Conservation (phyloP, 1,140 invertebrate genomes). For the Tetraneura akinire region DNA sequence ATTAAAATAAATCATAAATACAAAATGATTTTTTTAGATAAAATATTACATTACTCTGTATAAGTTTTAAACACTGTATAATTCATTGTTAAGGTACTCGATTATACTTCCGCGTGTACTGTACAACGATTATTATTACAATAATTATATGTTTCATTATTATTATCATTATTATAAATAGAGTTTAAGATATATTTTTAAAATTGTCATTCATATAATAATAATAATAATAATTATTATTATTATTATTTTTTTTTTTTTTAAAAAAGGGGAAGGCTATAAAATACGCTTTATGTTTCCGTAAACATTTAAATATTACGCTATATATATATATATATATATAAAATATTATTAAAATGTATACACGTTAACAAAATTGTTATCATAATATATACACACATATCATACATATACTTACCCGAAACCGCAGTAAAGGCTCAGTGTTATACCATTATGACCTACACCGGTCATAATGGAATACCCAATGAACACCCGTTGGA, state of each 20-base stretch:
- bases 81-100: constrained; percentile 5
- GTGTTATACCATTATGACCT: too few species aligned
- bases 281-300: constrained; percentile 44
- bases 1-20: too few species aligned
- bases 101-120: background rate
- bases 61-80: background rate
- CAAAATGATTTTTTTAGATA: background rate
- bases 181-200: background rate
- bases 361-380: constrained; percentile 7
- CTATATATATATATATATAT: too few species aligned
- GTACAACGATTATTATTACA: constrained; percentile 5
- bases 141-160: too few species aligned
- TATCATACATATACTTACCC: too few species aligned
- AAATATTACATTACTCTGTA: constrained; percentile 13
- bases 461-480: too few species aligned
- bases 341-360: too few species aligned
- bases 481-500: too few species aligned
- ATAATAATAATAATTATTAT: too few species aligned
- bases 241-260: background rate
- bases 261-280: constrained; percentile 37
- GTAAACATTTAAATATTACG: background rate
- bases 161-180: background rate
- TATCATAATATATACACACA: background rate
- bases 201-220: too few species aligned
- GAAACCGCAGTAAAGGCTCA: too few species aligned